Percentiles rank a stretch among this genome's conserved stretches.
Evolutionary conservation across 2,797 vertebrate species (phyloP).

Genomic region (Manis javanica): DNA sequence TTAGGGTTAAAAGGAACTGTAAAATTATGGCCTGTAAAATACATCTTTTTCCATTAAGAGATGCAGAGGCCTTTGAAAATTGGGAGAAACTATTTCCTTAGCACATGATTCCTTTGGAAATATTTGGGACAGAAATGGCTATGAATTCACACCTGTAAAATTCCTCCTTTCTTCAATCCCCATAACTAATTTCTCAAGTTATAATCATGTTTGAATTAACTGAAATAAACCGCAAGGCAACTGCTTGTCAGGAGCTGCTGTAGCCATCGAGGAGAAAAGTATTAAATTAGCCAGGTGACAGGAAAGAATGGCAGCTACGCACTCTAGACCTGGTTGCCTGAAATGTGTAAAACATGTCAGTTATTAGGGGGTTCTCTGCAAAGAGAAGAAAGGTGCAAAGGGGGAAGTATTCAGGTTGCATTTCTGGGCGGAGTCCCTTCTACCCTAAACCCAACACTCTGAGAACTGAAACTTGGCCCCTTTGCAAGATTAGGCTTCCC

Average conservation of each 20-base stretch:
- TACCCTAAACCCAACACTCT: constrained; percentile 85
- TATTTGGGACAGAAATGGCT: constrained; percentile 58
- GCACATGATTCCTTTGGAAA: constrained; percentile 9
- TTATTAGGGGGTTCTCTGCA: constrained; percentile 82
- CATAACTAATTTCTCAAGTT: constrained; percentile 88
- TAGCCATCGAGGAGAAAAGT: constrained; percentile 77
- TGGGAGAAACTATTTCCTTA: constrained; percentile 21
- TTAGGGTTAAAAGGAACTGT: constrained; percentile 22
- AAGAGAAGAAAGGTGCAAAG: constrained; percentile 72
- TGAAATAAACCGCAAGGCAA: constrained; percentile 88
- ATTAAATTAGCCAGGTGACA: constrained; percentile 84
- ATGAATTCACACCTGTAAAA: constrained; percentile 79
- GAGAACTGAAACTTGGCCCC: constrained; percentile 88
- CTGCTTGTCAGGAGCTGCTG: constrained; percentile 72
- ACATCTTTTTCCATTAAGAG: background rate
- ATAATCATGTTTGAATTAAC: constrained; percentile 87
- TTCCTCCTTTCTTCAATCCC: constrained; percentile 73
- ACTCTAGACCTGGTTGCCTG: constrained; percentile 71
- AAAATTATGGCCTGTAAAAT: background rate
- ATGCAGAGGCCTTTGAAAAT: background rate
- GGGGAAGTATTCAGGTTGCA: constrained; percentile 80
- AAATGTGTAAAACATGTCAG: constrained; percentile 81
- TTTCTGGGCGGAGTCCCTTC: constrained; percentile 83
- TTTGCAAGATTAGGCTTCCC: constrained; percentile 83
- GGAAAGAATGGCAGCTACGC: constrained; percentile 52